Evolutionary conservation across 2,888 invertebrate genomes (phyloP), one percentile per base, ranked within the genome.

Genomic region (Polietes domitor): DNA sequence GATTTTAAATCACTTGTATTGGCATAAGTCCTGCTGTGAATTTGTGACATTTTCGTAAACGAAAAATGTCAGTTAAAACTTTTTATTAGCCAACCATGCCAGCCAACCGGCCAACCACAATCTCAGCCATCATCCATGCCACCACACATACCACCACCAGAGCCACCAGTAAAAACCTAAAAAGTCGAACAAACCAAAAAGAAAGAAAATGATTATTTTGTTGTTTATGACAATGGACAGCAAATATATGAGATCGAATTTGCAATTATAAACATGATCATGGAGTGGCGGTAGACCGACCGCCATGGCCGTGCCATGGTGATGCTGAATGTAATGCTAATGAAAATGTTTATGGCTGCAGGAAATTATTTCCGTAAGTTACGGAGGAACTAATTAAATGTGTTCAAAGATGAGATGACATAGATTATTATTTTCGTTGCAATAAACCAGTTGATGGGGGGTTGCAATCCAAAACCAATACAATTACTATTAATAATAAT

Each of bases 31-130:
- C 91, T 91, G 90, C 90, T 90, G 90, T 90, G 90, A 91, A 89
- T 90, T 91, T 90, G 90, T 90, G 90, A 90, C 90, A 90, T 91
- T 90, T 91, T 91, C 87, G 91, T 91, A 90, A 90, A 91, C 91
- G 90, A 90, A 90, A 90, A 90, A 90, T 89, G 90, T 90, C 90
- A 90, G 90, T 90, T 91, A 91, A 87, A 86, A 89, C 87, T 91
- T 89, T 90, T 90, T 90, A 90, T 90, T 90, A 87, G 88, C 84
- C 68, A 68, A 41, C 68, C 24, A 43, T 9, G 37, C n/a, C 41
- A 68, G 68, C 43, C 68, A 21, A 61, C 61, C 61, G 58, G 26
- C 58, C 24, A 26, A 58, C 58, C 26, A n/a, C 15, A 12, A 61
- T 55, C 61, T 61, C 37, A 43, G 15, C 68, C 41, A 65, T 41